Evolutionary conservation across 2,113 vertebrate species (phyloP).

Genomic region (Pygathrix nemaeus): DNA sequence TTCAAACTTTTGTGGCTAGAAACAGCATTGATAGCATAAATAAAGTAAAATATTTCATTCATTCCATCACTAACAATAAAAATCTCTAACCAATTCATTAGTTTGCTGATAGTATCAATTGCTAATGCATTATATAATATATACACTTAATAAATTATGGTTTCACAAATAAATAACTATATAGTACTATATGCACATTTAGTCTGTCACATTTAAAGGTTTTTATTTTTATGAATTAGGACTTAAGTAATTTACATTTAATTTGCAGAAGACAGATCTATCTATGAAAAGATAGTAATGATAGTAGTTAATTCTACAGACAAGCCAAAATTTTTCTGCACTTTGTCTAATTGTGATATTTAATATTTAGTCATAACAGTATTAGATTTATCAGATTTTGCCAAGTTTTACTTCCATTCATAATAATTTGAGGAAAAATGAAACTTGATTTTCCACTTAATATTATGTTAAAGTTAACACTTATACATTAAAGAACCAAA

Average conservation of each 20-base stretch:
- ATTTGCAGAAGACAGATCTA: background rate
- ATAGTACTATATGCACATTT: background rate
- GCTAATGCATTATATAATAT: background rate
- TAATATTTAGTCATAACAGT: background rate
- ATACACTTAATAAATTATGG: background rate
- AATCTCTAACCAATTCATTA: background rate
- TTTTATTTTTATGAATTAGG: background rate
- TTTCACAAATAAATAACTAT: background rate
- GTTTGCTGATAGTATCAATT: background rate
- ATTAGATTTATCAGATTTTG: background rate
- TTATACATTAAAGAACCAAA: background rate
- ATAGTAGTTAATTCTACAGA: background rate
- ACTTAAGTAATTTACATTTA: background rate
- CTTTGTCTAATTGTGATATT: background rate
- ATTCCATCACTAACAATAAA: background rate
- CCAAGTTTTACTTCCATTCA: background rate
- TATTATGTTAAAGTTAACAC: background rate
- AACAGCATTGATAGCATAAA: too few species aligned
- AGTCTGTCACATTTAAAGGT: background rate
- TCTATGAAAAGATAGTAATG: background rate
- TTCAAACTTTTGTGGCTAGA: background rate
- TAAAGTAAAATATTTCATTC: background rate
- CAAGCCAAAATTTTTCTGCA: background rate
- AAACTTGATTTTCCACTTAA: background rate
- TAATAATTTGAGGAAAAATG: background rate